Evolutionary conservation across 2,113 vertebrate genomes (phyloP).

Genomic region (Ancistrus triradiatus): DNA sequence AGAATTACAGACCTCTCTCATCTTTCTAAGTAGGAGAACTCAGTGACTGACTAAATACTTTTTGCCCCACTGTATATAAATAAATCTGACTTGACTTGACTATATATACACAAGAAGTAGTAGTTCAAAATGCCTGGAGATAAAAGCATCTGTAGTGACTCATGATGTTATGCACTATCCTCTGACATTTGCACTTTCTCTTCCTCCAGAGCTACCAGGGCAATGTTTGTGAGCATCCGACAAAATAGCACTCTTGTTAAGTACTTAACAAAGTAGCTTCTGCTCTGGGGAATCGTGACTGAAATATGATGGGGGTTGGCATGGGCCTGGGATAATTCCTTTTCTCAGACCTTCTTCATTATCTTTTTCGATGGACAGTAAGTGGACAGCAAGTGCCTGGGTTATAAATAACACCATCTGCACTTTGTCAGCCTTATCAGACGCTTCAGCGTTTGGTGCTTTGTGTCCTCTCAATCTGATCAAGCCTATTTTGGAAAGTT

Average conservation of each 20-base stretch:
- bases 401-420: slow-evolving; percentile 72
- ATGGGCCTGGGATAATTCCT: slow-evolving; percentile 54
- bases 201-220: slow-evolving; percentile 45
- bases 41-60: too few relatives aligned
- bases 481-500: slow-evolving; percentile 20
- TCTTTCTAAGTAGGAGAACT: too few relatives aligned
- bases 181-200: background rate
- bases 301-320: slow-evolving; percentile 30
- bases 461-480: slow-evolving; percentile 9
- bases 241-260: slow-evolving; percentile 63
- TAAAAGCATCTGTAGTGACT: slow-evolving; percentile 52
- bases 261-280: slow-evolving; percentile 66
- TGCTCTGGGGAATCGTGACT: slow-evolving; percentile 45
- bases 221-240: slow-evolving; percentile 56
- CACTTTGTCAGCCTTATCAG: slow-evolving; percentile 73
- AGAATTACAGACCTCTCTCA: too few relatives aligned
- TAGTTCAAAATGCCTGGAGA: slow-evolving; percentile 42
- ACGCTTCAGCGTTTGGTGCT: slow-evolving; percentile 41
- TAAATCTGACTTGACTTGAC: too few relatives aligned
- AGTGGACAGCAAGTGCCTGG: slow-evolving; percentile 61
- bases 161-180: slow-evolving; percentile 41
- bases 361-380: slow-evolving; percentile 67
- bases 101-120: slow-evolving; percentile 43
- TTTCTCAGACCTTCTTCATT: slow-evolving; percentile 63
- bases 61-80: too few relatives aligned